Evolutionary conservation across 2,113 vertebrate species (phyloP).

Genomic region (Aptenodytes patagonicus): DNA sequence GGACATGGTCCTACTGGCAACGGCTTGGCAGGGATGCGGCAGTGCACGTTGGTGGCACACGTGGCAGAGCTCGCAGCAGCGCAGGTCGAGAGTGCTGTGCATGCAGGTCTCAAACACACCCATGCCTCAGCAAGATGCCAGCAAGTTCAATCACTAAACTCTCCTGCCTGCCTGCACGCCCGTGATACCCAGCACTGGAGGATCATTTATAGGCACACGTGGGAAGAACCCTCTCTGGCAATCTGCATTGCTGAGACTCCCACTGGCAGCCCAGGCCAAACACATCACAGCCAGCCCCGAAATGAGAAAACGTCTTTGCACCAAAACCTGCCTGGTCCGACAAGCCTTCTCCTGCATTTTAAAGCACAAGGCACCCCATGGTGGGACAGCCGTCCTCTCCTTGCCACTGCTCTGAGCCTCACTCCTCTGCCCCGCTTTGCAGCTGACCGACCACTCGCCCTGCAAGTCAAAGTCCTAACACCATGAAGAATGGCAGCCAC

Average conservation of each 20-base stretch:
- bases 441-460: accelerated
- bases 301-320: neutral
- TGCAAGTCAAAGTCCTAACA: neutral
- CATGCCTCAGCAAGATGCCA: neutral
- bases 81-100: no score
- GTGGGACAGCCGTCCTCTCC: neutral
- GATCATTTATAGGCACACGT: neutral
- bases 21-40: accelerated
- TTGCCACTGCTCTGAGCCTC: neutral
- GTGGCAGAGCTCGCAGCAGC: neutral
- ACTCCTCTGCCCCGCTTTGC: neutral
- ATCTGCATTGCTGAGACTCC: neutral
- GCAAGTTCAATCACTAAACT: neutral
- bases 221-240: neutral
- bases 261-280: neutral
- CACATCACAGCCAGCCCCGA: neutral
- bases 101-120: no score
- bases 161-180: neutral
- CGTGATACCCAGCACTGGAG: neutral
- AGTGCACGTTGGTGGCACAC: accelerated
- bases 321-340: neutral
- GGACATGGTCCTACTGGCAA: neutral
- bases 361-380: neutral
- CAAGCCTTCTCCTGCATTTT: neutral
- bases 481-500: neutral